Evolutionary conservation across 2,888 invertebrate species (phyloP).

Genomic region (Conops quadrifasciatus): DNA sequence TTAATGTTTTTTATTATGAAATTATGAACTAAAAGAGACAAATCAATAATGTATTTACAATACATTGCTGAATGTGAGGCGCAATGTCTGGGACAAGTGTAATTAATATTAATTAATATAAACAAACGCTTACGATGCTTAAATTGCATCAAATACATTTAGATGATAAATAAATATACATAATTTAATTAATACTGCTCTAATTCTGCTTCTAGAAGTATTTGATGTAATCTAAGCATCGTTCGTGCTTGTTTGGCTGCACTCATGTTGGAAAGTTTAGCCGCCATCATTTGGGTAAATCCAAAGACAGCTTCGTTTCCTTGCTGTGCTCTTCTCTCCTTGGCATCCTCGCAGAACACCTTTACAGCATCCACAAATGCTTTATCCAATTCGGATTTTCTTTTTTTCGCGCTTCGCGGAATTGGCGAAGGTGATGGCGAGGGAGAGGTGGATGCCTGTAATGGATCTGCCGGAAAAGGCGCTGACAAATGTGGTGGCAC

Average conservation of each 20-base stretch:
- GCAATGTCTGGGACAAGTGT: no score
- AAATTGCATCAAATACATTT: no score
- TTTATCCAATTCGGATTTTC: not conserved
- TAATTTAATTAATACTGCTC: not conserved
- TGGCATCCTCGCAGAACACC: not conserved
- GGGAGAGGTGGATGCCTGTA: not conserved
- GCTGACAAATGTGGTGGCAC: not conserved
- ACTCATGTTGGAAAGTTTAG: not conserved
- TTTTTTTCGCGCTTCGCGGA: not conserved
- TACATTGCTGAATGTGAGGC: no score
- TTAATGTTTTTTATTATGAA: no score
- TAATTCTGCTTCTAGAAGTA: not conserved
- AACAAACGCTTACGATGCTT: no score
- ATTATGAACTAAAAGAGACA: no score
- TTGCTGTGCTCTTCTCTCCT: not conserved
- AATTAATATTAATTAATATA: no score
- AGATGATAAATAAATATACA: no score
- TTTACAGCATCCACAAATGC: not conserved
- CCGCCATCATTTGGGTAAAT: not conserved
- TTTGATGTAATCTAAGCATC: conserved; percentile 5
- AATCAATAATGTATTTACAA: no score
- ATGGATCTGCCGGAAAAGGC: not conserved
- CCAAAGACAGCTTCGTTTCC: not conserved
- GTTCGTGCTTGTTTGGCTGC: not conserved
- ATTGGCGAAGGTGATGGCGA: not conserved